A percentile compares a stretch with the other conserved stretches of the same genome.
phyloP scores from a whole-genome alignment of 2,113 vertebrate genomes.

The Mirza zaza region DNA sequence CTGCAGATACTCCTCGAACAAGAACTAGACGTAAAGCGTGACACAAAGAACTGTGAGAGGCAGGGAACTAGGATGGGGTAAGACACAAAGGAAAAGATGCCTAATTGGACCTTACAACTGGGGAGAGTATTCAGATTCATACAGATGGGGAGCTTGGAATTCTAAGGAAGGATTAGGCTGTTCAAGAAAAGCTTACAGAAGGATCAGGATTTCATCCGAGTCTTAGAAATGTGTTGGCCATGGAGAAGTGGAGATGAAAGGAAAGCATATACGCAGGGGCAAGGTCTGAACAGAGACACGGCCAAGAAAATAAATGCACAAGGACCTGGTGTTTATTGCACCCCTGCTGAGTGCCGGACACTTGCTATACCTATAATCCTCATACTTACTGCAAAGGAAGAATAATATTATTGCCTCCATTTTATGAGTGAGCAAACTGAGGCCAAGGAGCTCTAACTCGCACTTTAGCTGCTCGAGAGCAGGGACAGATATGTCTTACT shows the following conservation, averaged over 20 bases:
- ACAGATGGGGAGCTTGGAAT: neutral
- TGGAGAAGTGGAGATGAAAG: neutral
- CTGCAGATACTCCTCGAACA: neutral
- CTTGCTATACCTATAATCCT: neutral
- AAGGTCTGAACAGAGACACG: neutral
- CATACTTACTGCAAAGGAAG: neutral
- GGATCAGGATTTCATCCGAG: neutral
- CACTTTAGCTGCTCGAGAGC: neutral
- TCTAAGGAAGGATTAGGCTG: neutral
- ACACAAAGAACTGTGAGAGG: neutral
- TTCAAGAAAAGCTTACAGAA: neutral
- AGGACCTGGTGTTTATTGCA: neutral
- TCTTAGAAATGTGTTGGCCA: neutral
- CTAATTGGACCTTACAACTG: neutral
- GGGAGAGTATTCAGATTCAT: neutral
- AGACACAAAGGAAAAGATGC: neutral
- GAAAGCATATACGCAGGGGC: neutral
- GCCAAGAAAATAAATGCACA: neutral
- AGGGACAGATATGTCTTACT: neutral
- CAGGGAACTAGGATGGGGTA: neutral
- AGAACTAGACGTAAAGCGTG: neutral
- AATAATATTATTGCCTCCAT: neutral
- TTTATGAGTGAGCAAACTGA: neutral
- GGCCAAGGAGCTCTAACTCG: neutral
- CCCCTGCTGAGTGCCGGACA: neutral